phyloP scores from a whole-genome alignment of 2,797 vertebrate species.

The Etheostoma perlongum region DNA sequence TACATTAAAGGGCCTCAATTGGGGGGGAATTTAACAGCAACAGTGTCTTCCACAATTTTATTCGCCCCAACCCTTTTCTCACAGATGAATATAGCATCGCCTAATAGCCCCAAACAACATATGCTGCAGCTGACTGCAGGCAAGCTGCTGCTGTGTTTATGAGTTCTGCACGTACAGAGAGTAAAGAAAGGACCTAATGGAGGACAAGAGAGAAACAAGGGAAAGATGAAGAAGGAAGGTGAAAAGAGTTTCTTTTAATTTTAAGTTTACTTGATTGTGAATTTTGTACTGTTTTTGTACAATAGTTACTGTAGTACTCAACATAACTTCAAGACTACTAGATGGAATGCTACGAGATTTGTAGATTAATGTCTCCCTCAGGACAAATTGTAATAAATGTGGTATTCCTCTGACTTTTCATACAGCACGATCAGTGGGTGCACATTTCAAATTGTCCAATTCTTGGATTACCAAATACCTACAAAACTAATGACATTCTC shows the following conservation, averaged over 20 bases:
- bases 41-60: conserved; percentile 23
- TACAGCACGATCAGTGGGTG: not conserved
- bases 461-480: not conserved
- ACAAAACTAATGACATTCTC: not conserved
- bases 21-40: conserved; percentile 42
- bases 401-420: too few relatives aligned
- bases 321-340: not conserved
- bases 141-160: conserved; percentile 54
- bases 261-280: not conserved
- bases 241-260: not conserved
- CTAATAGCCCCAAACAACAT: conserved; percentile 60
- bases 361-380: not conserved
- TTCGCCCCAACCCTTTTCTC: conserved; percentile 14
- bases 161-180: conserved; percentile 28
- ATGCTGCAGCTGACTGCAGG: conserved; percentile 64
- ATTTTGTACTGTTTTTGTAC: not conserved
- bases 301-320: not conserved
- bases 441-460: not conserved
- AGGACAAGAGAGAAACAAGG: conserved; percentile 10
- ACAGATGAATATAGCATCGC: conserved; percentile 37
- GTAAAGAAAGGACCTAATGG: conserved; percentile 17
- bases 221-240: not conserved
- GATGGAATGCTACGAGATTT: not conserved
- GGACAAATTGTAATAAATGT: too few relatives aligned
- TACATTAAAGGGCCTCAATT: conserved; percentile 21